These are phyloP conservation scores for Mystacornis crossleyi DNA, from an alignment of 2,113 vertebrate species.

Conservation along the genomic window DNA sequence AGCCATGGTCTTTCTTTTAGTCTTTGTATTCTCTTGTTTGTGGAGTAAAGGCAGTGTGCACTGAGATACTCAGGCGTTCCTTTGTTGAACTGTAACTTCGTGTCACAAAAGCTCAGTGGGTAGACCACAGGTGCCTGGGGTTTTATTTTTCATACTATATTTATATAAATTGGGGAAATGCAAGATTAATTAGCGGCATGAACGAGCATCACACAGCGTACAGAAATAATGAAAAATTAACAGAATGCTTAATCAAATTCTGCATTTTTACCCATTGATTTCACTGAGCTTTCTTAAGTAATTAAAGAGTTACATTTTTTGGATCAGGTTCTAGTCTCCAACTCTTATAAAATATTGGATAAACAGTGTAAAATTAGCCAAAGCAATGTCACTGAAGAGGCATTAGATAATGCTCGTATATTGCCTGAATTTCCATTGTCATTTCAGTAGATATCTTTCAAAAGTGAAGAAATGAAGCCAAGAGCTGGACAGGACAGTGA, in stretches of 20 bases:
- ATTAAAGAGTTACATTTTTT: background rate
- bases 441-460: background rate
- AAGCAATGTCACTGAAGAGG: background rate
- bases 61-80: background rate
- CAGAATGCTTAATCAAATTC: background rate
- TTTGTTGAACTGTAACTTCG: background rate
- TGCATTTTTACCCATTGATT: background rate
- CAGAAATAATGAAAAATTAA: background rate
- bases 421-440: background rate
- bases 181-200: background rate
- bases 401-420: background rate
- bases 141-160: background rate
- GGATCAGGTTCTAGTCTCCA: background rate
- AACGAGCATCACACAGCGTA: background rate
- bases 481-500: background rate
- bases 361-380: background rate
- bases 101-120: background rate
- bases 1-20: background rate
- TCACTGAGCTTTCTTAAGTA: background rate
- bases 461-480: background rate
- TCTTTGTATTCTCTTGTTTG: background rate
- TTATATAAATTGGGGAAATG: background rate
- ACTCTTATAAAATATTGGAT: background rate
- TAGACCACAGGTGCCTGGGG: background rate
- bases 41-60: background rate